phyloP scores from a whole-genome alignment of 1,140 invertebrate genomes.

The Papilio xuthus region DNA sequence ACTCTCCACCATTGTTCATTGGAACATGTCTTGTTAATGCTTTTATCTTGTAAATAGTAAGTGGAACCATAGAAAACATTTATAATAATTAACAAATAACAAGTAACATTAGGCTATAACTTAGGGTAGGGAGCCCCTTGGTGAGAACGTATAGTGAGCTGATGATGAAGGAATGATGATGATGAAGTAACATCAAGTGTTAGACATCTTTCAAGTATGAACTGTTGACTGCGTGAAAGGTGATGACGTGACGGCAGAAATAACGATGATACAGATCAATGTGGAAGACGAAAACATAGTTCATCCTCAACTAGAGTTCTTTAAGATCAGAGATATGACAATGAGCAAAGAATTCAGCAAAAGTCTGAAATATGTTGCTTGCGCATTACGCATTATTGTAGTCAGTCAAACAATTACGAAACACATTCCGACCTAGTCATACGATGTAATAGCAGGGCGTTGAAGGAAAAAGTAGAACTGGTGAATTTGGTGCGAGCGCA shows the following conservation, averaged over 20 bases:
- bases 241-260: too few relatives aligned
- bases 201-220: too few relatives aligned
- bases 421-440: constrained; percentile 22
- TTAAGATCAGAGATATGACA: too few relatives aligned
- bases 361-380: background rate
- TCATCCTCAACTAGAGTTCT: too few relatives aligned
- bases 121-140: too few relatives aligned
- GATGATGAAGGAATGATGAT: too few relatives aligned
- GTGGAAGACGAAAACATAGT: too few relatives aligned
- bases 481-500: background rate
- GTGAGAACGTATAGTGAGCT: too few relatives aligned
- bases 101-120: too few relatives aligned
- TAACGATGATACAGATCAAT: too few relatives aligned
- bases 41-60: background rate
- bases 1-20: constrained; percentile 32
- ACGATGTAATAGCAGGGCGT: constrained; percentile 25
- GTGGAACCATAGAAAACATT: constrained; percentile 15
- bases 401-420: constrained; percentile 24
- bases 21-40: constrained; percentile 7
- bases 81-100: too few relatives aligned
- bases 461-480: constrained; percentile 31
- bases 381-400: constrained; percentile 23
- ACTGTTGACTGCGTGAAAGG: too few relatives aligned
- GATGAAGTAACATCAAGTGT: constrained; percentile 1
- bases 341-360: background rate